These are phyloP conservation scores for Vulpes ferrilata DNA, from an alignment of 2,113 vertebrate genomes.

Conservation along the genomic window DNA sequence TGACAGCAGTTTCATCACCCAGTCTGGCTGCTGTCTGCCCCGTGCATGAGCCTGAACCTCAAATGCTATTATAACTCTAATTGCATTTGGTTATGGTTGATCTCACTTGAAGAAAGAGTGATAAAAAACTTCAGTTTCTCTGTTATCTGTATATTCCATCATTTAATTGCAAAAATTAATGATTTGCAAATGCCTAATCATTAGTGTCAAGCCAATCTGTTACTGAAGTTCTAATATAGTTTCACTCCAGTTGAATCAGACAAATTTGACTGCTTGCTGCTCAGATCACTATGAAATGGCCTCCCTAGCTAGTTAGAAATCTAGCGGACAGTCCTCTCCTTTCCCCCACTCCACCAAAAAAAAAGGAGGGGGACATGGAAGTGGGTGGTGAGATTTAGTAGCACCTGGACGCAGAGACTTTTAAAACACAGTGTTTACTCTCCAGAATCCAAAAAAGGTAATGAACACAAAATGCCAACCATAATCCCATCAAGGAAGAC, in stretches of 20 bases:
- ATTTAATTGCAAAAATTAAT: conserved; percentile 84
- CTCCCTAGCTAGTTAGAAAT: neutral
- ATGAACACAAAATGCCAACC: conserved; percentile 24
- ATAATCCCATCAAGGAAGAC: neutral
- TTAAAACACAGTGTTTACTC: conserved; percentile 12
- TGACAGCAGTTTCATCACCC: neutral
- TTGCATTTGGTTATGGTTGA: conserved; percentile 81
- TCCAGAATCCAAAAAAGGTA: neutral
- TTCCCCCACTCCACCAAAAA: no score
- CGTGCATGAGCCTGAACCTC: conserved; percentile 21
- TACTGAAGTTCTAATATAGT: conserved; percentile 74
- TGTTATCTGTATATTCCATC: conserved; percentile 81
- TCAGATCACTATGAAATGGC: conserved; percentile 43
- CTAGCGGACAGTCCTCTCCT: neutral
- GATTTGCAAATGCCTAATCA: conserved; percentile 82
- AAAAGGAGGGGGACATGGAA: neutral
- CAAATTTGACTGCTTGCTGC: conserved; percentile 55
- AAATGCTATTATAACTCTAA: conserved; percentile 79
- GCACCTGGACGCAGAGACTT: neutral
- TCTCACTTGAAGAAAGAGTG: conserved; percentile 81
- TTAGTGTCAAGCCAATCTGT: conserved; percentile 79
- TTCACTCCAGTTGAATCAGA: conserved; percentile 72
- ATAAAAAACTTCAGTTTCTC: conserved; percentile 78
- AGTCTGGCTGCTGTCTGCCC: conserved; percentile 57
- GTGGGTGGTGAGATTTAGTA: neutral